Evolutionary conservation across 2,113 vertebrate species (phyloP).

Genomic region (Lepidothrix coronata): DNA sequence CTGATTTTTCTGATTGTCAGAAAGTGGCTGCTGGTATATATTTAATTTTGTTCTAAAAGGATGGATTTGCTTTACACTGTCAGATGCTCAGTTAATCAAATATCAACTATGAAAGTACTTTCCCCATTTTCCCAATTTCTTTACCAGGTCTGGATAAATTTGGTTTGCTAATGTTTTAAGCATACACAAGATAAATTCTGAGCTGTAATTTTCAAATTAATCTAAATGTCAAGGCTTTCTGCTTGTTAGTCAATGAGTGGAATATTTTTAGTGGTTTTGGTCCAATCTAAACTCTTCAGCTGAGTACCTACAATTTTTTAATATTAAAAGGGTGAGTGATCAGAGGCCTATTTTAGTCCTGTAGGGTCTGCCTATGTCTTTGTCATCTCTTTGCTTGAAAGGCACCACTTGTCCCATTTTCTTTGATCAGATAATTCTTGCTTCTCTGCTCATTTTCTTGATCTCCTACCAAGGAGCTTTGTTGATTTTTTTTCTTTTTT

Average conservation of each 20-base stretch:
- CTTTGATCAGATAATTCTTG: not conserved
- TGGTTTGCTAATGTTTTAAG: slow-evolving; percentile 37
- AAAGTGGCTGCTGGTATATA: not conserved
- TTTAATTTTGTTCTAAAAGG: slow-evolving; percentile 31
- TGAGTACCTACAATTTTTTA: not conserved
- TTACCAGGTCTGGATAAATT: slow-evolving; percentile 6
- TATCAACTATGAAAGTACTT: not conserved
- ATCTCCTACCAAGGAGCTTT: not conserved
- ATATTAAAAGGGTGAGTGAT: not conserved
- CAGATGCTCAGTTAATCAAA: slow-evolving; percentile 3
- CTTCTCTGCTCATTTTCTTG: not conserved
- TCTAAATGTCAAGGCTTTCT: slow-evolving; percentile 45
- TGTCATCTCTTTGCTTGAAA: not conserved
- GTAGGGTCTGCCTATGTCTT: not conserved
- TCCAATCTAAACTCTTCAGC: slow-evolving; percentile 4
- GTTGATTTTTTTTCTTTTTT: not conserved
- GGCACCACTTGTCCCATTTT: not conserved
- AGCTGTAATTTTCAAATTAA: slow-evolving; percentile 42
- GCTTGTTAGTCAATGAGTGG: not conserved
- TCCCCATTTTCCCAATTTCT: not conserved
- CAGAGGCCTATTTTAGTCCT: not conserved
- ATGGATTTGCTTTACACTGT: not conserved
- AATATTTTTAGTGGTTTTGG: slow-evolving; percentile 16
- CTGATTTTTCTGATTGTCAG: not conserved
- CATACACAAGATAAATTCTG: slow-evolving; percentile 2